phyloP scores from a whole-genome alignment of 2,888 invertebrate species.

The Neoitamus cyanurus region DNA sequence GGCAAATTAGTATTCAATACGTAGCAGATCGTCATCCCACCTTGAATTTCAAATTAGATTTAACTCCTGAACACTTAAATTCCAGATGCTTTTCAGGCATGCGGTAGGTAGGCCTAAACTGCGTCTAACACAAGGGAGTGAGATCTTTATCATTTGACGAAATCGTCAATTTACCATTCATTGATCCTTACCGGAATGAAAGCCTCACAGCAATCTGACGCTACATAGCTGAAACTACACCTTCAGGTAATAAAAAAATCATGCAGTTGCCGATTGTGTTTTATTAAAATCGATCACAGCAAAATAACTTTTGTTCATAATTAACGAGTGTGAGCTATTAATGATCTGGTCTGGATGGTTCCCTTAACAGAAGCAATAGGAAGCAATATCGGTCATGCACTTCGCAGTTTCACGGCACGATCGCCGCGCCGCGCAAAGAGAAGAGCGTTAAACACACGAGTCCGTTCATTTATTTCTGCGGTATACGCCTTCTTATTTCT shows the following conservation, averaged over 20 bases:
- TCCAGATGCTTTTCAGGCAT: constrained; percentile 10
- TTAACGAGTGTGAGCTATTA: neutral
- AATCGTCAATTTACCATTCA: neutral
- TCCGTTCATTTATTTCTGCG: neutral
- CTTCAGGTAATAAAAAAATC: neutral
- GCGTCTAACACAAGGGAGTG: neutral
- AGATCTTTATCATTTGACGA: neutral
- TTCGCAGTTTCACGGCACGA: neutral
- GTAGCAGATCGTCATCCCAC: constrained; percentile 12
- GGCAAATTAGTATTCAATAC: constrained; percentile 20
- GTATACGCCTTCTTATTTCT: neutral
- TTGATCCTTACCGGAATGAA: neutral
- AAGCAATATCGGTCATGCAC: neutral
- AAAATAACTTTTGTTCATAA: constrained; percentile 1
- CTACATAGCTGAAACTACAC: neutral
- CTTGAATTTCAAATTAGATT: constrained; percentile 20
- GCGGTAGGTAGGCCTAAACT: constrained; percentile 28
- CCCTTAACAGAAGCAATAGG: neutral
- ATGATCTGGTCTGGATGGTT: neutral
- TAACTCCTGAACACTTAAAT: constrained; percentile 7
- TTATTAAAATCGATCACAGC: neutral
- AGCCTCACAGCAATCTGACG: neutral
- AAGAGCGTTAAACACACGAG: neutral
- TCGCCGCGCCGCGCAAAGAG: neutral
- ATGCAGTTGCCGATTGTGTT: neutral